Percentiles rank a stretch among this genome's conserved stretches.
These are phyloP conservation scores for Scomber colias DNA, from an alignment of 2,113 vertebrate species.

Conservation along the genomic window DNA sequence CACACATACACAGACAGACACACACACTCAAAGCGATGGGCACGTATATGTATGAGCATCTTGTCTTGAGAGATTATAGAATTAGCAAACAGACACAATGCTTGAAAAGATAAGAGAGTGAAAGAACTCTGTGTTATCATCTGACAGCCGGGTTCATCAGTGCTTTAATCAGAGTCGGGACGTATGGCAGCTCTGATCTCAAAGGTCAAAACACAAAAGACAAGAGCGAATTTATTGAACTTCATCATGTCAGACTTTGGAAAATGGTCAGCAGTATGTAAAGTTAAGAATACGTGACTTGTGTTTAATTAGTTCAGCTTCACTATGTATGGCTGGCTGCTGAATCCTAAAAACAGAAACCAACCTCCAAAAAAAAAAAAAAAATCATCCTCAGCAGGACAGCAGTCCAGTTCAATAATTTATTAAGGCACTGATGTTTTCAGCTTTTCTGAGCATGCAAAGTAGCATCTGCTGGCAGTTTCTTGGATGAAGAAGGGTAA, in stretches of 20 bases:
- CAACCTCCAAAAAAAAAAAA: background rate
- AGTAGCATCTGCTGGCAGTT: background rate
- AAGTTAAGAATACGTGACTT: background rate
- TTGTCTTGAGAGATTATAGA: background rate
- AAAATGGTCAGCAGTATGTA: background rate
- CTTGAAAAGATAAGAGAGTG: slow-evolving; percentile 25
- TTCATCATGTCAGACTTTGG: background rate
- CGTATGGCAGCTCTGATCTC: background rate
- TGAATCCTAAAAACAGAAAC: slow-evolving; percentile 16
- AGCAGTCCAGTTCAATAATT: slow-evolving; percentile 1
- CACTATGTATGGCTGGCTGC: background rate
- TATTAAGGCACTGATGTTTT: slow-evolving; percentile 21
- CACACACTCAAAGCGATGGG: background rate
- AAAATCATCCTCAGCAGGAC: slow-evolving; percentile 14
- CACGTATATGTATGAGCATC: background rate
- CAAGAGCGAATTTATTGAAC: slow-evolving; percentile 16
- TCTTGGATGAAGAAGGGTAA: background rate
- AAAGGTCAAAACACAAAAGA: slow-evolving; percentile 54
- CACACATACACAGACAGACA: background rate
- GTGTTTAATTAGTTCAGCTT: background rate
- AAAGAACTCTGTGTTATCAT: slow-evolving; percentile 27
- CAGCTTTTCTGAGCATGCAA: background rate
- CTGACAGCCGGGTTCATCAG: slow-evolving; percentile 20
- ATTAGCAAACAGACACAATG: slow-evolving; percentile 1
- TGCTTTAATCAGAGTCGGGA: slow-evolving; percentile 34